Base-by-base conservation (phyloP, 2,113 vertebrate species). In the Nestor notabilis region DNA sequence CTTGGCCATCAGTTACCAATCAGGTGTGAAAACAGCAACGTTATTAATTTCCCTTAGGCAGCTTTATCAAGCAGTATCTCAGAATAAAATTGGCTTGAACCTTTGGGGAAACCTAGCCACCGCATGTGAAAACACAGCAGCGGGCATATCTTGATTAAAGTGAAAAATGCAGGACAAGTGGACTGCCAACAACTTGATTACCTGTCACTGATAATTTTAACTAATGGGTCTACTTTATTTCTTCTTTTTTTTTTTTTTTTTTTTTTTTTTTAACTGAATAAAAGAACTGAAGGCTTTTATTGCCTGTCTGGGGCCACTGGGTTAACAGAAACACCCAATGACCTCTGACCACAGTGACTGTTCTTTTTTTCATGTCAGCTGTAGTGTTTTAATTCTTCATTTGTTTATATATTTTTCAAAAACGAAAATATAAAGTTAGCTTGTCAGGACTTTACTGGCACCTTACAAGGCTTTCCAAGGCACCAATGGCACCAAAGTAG, bases 1-100 rank as follows among this genome's bases (percentile, higher is more conserved):
- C 88, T 65, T 80, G 65, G 47, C 44, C 64, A 13, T 68, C 43
- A 17, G 75, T 68, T 94, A 25, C 12, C 77, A 33, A 5, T 81
- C 95, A 47, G 92, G 95, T 95, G 96, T 95, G 97, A 94, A 91
- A 86, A 65, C 58, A 56, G 80, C 58, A n/a, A 10, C 13, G 49
- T 24, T 77, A 33, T 72, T 88, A 0, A 4, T 43, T 72, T 35
- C 21, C 33, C 1, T 1, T 17, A 28, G 16, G 55, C 70, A 79
- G 89, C 68, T 66, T 76, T 94, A 44, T 83, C 88, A 56, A 12
- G 15, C 78, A 46, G 63, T 76, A 39, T 61, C 80, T 88, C 12
- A 3, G 33, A 64, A 49, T 91, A 88, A 90, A 92, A 85, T 49
- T 68, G 81, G 78, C 79, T 77, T 58, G 58, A 88, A 83, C 87